Base-by-base conservation (phyloP, 1,140 invertebrate genomes). In the Amphibalanus amphitrite region DNA sequence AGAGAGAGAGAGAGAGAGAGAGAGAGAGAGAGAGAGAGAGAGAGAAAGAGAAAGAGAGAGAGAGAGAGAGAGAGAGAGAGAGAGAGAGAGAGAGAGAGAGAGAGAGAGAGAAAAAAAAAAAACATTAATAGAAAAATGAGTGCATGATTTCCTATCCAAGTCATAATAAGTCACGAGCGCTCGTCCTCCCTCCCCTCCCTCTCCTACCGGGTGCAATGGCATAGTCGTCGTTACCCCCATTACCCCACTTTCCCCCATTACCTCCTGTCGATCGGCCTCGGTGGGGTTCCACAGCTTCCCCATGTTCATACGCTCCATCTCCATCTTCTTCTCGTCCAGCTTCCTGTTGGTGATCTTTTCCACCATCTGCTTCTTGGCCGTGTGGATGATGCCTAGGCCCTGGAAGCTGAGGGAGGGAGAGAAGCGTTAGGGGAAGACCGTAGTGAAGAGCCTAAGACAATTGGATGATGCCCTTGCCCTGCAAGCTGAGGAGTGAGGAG, bases 321-420 rank as follows among this genome's bases (percentile, higher is more conserved):
- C 23, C 65, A 26, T 26, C 28, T 28, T 72, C 30, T 74, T 72
- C 67, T 81, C 81, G n/a, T 80, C 77, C n/a, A 79, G 73, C 71
- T 80, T 79, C n/a, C 80, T 76, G 68, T 83, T 82, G 29, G 85
- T 76, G 65, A 90, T 79, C 75, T 90, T 87, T 3, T 86, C 83
- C 47, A 84, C 81, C n/a, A 91, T 84, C 76, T 86, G 82, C 75
- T 87, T 90, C 74, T 87, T 89, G 10, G 88, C 89, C 0, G 89
- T 90, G 77, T 92, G 89, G 76, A 91, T 89, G 67, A 92, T 90
- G 33, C 88, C 88, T 82, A 92, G 85, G 72, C 88, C 88, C 71
- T 86, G 84, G 77, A 90, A 91, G 74, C 88, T 90, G 76, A 59
- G n/a, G n/a, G n/a, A n/a, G 75, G 72, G 69, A 74, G 23, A 72